These are phyloP conservation scores for Coendou prehensilis DNA, from an alignment of 2,797 vertebrate genomes.

Conservation along the genomic window DNA sequence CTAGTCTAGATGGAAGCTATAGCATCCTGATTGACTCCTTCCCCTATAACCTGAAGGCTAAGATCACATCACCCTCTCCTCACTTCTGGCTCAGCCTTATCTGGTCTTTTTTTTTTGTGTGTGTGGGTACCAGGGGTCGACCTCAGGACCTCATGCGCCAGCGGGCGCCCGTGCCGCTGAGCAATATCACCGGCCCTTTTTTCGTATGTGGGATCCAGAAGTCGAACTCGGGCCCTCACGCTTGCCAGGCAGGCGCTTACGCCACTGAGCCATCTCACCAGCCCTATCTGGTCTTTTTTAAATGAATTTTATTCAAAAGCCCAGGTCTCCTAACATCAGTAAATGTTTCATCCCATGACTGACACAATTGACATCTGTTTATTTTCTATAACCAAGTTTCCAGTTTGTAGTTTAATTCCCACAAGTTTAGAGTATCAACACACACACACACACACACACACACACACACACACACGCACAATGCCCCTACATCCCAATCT, in stretches of 20 bases:
- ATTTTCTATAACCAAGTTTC: background rate
- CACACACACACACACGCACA: background rate
- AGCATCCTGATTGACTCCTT: background rate
- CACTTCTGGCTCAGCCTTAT: background rate
- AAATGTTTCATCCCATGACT: background rate
- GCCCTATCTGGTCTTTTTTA: background rate
- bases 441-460: background rate
- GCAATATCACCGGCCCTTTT: no score
- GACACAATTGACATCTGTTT: background rate
- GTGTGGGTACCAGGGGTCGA: no score
- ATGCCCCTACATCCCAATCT: background rate
- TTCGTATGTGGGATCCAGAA: no score
- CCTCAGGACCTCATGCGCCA: no score
- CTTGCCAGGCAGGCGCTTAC: no score
- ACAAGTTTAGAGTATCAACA: background rate
- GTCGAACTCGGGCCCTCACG: no score
- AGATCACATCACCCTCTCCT: background rate
- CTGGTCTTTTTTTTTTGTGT: background rate
- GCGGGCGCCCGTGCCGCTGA: no score
- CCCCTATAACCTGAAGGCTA: background rate
- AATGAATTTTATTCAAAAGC: background rate
- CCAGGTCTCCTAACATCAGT: background rate
- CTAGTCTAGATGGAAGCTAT: conserved; percentile 4
- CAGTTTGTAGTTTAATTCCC: background rate
- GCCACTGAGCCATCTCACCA: no score